Percentiles rank a stretch among this genome's conserved stretches.
phyloP scores from a whole-genome alignment of 2,113 vertebrate genomes.

The Scopus umbretta region DNA sequence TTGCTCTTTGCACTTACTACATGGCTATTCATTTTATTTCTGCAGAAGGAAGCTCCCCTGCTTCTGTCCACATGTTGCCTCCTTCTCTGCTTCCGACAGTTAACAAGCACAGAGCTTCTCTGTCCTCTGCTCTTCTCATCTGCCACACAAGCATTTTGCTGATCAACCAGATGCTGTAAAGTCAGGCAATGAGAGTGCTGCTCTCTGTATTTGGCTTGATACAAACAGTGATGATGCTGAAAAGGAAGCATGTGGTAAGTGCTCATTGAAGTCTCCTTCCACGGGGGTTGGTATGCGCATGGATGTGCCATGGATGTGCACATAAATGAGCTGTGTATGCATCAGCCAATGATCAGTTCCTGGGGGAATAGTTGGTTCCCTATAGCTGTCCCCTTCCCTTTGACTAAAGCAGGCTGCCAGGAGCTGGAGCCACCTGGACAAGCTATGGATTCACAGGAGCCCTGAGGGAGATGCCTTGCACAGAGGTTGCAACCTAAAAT shows the following conservation, averaged over 20 bases:
- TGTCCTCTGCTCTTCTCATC: not conserved
- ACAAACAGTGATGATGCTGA: not conserved
- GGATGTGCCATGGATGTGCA: not conserved
- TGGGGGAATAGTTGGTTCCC: not conserved
- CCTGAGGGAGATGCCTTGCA: not conserved
- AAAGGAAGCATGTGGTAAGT: not conserved
- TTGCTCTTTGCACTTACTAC: not conserved
- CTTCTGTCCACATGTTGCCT: not conserved
- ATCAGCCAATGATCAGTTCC: not conserved
- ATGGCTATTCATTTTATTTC: not conserved
- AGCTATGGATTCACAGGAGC: not conserved
- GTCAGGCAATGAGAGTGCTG: not conserved
- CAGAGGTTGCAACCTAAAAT: not conserved
- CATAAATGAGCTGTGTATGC: not conserved
- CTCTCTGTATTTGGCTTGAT: not conserved
- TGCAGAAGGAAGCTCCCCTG: not conserved
- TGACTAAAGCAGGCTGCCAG: not conserved
- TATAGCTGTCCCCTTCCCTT: not conserved
- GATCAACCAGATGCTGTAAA: not conserved
- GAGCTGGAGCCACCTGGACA: not conserved
- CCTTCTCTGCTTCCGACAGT: not conserved
- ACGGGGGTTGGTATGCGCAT: not conserved
- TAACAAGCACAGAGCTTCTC: not conserved
- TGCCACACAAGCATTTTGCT: not conserved
- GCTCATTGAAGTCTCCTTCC: not conserved